Base-by-base conservation (phyloP, 2,888 invertebrate species). In the Petrolisthes manimaculis region DNA sequence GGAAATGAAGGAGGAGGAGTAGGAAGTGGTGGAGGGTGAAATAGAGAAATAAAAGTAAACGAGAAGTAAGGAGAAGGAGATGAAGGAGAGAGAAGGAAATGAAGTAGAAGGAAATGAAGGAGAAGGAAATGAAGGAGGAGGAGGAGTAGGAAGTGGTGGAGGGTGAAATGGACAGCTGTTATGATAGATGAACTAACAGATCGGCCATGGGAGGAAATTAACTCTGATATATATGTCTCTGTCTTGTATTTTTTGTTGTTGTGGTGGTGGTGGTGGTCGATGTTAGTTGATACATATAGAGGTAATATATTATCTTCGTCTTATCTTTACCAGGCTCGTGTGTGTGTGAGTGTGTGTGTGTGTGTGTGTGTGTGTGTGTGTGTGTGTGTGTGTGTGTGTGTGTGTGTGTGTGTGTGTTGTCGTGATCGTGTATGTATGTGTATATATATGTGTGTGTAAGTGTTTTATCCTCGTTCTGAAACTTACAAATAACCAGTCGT, bases 331-430 rank as follows among this genome's bases (percentile, higher is more conserved):
- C 18, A 18, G 67, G 12, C 67, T 18, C 18, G 67, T 67, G 14
- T 37, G 14, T 67, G 24, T 24, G 67, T 37, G 24, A 8, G 83
- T 24, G 83, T 37, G 37, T 37, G 37, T 37, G 37, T 37, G 37
- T 37, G 37, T 37, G 37, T 37, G 2, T 37, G 24, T 56, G 37
- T 83, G 24, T 9, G 67, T 83, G 83, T 83, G 67, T 61, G 83
- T 83, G 67, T 83, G 83, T 67, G 53, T 80, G 53, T 80, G 80
- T 80, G 53, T 67, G 61, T 37, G 0, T 67, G 61, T 69, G 67
- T 37, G 0, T 54, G 83, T 24, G 83, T 37, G 14, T 56, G 9
- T 83, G 37, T 56, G 83, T 83, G 83, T 83, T 6, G 56, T 6
- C 67, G 67, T 83, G 67, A 5, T 9, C 12, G 3, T 51, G 18